Base-by-base conservation (phyloP, 2,113 vertebrate species). In the Eretmodus cyanostictus region DNA sequence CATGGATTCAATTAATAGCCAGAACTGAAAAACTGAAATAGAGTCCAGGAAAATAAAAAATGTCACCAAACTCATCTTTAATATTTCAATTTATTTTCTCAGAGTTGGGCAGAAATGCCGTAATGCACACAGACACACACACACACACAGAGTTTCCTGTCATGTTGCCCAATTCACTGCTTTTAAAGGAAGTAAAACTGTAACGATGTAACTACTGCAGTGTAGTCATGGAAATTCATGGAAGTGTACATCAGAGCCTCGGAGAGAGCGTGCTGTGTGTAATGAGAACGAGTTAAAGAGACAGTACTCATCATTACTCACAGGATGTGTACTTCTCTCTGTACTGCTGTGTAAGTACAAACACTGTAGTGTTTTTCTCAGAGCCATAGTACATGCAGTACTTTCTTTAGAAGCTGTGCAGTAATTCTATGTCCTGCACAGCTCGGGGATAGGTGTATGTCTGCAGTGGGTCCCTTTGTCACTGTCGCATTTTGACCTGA, bases 401-500 rank as follows among this genome's bases (percentile, higher is more conserved):
- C 24, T 17, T 29, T 17, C 40, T 76, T 29, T 0, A 76, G 24
- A 19, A 29, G 24, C 40, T 47, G 24, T 47, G 14, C 22, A 63
- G 36, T 16, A 2, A 6, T 6, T 19, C 24, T 27, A 17, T 36
- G 27, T 34, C 55, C 59, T 76, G 66, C 54, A 4, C 78, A 54
- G 19, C 49, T 83, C 6, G 55, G 66, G 10, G 80, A 4, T 73
- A 63, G 9, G 4, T 45, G 59, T 49, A 4, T 85, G 61, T 71
- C 54, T 85, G 45, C 51, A 53, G 19, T 68, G 66, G 53, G 86
- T 80, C 59, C 16, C 45, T 84, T 47, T 86, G 84, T 90, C 84
- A 7, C 86, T 49, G 42, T 84, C 83, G 55, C 87, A 91, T 92
- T 55, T 61, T 38, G 85, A 93, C 92, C 90, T 91, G 89, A 82